phyloP scores from a whole-genome alignment of 2,888 invertebrate genomes.

The Trichogramma evanescens region DNA sequence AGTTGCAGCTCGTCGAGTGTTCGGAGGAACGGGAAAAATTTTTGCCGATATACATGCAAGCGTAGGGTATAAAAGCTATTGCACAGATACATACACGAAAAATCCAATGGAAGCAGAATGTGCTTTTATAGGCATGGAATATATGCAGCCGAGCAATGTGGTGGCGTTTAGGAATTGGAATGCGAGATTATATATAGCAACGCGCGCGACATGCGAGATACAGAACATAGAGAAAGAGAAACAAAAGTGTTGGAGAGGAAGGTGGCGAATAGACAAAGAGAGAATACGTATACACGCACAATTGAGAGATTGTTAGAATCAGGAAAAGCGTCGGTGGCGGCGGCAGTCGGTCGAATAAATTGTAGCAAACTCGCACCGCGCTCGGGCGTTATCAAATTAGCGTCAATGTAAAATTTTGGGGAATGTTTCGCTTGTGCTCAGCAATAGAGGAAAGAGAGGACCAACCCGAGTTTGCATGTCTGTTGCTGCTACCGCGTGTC shows the following conservation, averaged over 20 bases:
- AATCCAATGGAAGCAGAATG: too few relatives aligned
- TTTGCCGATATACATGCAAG: too few relatives aligned
- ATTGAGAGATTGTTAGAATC: conserved; percentile 28
- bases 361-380: too few relatives aligned
- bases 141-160: too few relatives aligned
- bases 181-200: too few relatives aligned
- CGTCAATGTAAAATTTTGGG: conserved; percentile 32
- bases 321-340: conserved; percentile 30
- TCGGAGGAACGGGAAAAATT: too few relatives aligned
- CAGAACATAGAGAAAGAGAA: not conserved
- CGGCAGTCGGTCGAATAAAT: conserved; percentile 34
- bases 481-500: not conserved
- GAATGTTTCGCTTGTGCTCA: conserved; percentile 27
- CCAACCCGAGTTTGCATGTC: not conserved
- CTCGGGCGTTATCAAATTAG: conserved; percentile 41
- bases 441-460: not conserved
- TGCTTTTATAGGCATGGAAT: too few relatives aligned
- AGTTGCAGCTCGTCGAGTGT: too few relatives aligned
- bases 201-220: not conserved
- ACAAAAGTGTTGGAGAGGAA: conserved; percentile 21
- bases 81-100: too few relatives aligned
- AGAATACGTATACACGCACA: too few relatives aligned
- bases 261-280: conserved; percentile 23
- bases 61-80: too few relatives aligned
- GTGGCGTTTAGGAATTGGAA: too few relatives aligned